Evolutionary conservation across 35 echinoderm and acorn worm genomes (phyloP).

Genomic region (Eucidaris tribuloides): DNA sequence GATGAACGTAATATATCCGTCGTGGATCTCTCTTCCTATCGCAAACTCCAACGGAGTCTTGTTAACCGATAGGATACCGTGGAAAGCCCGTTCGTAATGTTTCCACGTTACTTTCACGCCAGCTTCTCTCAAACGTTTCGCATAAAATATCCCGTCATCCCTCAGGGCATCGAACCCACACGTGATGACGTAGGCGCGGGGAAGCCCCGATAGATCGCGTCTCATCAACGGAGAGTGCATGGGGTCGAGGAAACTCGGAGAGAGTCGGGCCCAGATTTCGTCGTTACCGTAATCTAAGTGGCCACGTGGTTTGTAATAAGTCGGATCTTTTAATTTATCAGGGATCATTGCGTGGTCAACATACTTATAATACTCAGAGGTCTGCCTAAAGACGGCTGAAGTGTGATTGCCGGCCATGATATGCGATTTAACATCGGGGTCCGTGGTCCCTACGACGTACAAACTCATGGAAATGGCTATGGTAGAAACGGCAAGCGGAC

Average conservation of each 20-base stretch:
- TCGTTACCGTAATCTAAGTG: slow-evolving; percentile 11
- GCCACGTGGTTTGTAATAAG: neutral
- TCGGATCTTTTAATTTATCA: neutral
- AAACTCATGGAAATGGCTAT: slow-evolving; percentile 26
- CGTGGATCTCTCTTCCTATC: slow-evolving; percentile 63
- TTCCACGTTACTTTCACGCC: slow-evolving; percentile 49
- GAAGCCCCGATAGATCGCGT: slow-evolving; percentile 40
- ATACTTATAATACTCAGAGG: neutral
- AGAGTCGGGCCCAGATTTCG: slow-evolving; percentile 20
- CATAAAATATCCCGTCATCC: slow-evolving; percentile 80
- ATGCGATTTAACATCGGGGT: slow-evolving; percentile 16
- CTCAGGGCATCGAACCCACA: slow-evolving; percentile 80
- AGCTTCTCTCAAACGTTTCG: slow-evolving; percentile 28
- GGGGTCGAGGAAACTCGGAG: slow-evolving; percentile 35
- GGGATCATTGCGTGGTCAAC: neutral
- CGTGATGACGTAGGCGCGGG: slow-evolving; percentile 72
- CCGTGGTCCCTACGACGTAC: slow-evolving; percentile 20
- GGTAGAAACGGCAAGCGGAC: slow-evolving; percentile 1
- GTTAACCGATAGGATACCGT: slow-evolving; percentile 52
- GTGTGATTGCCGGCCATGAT: slow-evolving; percentile 43
- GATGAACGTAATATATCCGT: slow-evolving; percentile 48
- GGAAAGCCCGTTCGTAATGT: slow-evolving; percentile 82
- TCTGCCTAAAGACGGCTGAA: slow-evolving; percentile 39
- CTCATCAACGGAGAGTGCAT: slow-evolving; percentile 47
- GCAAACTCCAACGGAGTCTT: slow-evolving; percentile 28